These are phyloP conservation scores for Rapana venosa DNA, from an alignment of 2,888 invertebrate genomes.

Conservation along the genomic window DNA sequence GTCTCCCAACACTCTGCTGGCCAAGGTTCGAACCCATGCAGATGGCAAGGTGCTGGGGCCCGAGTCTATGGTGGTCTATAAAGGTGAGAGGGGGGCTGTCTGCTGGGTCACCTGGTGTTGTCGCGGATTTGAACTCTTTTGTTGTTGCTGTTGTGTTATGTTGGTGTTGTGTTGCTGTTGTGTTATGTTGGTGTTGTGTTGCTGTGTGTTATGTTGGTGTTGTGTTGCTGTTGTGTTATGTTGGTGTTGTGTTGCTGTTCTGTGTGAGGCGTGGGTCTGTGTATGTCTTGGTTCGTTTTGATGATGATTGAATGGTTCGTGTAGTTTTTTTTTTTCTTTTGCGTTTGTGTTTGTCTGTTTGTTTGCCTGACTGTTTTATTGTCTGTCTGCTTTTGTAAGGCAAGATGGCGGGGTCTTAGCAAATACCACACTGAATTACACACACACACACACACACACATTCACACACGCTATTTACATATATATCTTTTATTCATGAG, in stretches of 20 bases:
- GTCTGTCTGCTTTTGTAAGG: too few species aligned
- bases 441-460: too few species aligned
- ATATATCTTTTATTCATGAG: too few species aligned
- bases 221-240: not conserved
- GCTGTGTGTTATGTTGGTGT: too few species aligned
- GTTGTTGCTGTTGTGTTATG: too few species aligned
- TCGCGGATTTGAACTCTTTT: not conserved
- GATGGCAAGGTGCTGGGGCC: constrained; percentile 17
- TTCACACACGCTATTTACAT: too few species aligned
- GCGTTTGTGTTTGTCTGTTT: too few species aligned
- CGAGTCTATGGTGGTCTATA: constrained; percentile 26
- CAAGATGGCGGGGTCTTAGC: too few species aligned
- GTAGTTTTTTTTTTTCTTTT: not conserved
- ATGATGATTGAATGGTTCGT: not conserved
- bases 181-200: not conserved
- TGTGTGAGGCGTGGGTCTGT: not conserved
- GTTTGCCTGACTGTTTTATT: too few species aligned
- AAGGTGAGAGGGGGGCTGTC: not conserved
- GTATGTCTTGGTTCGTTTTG: not conserved
- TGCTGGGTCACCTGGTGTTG: not conserved
- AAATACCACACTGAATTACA: too few species aligned
- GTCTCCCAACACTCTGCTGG: constrained; percentile 9
- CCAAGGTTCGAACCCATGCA: not conserved
- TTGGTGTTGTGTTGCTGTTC: too few species aligned
- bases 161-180: too few species aligned